Conservation (phyloP, 2,888 invertebrate species). For the Apamea anceps region DNA sequence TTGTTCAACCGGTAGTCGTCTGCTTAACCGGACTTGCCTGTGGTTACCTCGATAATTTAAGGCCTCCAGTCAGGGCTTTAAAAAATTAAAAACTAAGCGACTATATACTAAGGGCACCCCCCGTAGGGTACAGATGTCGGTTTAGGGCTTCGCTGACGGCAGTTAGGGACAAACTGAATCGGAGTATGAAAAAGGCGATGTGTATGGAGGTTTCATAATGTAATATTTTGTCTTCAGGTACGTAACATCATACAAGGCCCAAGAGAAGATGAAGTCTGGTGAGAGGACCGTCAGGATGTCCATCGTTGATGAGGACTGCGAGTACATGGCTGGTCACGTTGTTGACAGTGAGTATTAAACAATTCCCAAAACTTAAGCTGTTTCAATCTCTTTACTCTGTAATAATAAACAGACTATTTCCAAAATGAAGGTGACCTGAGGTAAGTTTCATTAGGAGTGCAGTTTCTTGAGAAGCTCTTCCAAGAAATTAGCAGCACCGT, state of each 20-base stretch:
- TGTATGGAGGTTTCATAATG: not conserved
- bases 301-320: constrained; percentile 92
- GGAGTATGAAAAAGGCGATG: not conserved
- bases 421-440: not conserved
- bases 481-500: not conserved
- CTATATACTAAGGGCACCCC: no score
- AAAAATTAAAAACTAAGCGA: no score
- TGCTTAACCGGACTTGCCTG: no score
- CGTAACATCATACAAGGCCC: constrained; percentile 92
- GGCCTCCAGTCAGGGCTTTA: no score
- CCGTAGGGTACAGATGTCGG: no score
- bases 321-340: constrained; percentile 94
- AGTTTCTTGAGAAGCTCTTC: not conserved
- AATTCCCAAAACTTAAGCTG: not conserved
- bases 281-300: constrained; percentile 91
- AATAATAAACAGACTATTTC: not conserved
- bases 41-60: no score
- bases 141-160: no score
- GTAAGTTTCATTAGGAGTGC: not conserved
- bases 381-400: not conserved
- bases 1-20: no score
- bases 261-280: constrained; percentile 92
- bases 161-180: no score
- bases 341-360: constrained; percentile 92
- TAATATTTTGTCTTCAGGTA: constrained; percentile 80